Conservation (phyloP, 2,113 vertebrate genomes). For the Clinocottus analis region DNA sequence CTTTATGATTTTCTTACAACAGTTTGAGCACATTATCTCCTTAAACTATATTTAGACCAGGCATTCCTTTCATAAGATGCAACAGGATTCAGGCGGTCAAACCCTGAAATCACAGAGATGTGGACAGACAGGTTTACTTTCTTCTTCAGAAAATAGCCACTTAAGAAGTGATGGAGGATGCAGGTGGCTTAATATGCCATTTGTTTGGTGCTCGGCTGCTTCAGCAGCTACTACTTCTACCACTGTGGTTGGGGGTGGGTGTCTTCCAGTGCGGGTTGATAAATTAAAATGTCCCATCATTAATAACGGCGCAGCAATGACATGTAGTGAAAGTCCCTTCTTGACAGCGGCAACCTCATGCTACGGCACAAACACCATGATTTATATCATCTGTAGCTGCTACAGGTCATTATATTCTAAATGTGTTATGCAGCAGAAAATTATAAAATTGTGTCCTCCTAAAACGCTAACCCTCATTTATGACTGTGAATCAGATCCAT, state of each 20-base stretch:
- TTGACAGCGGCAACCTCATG: constrained; percentile 65
- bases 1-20: background rate
- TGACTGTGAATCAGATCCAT: constrained; percentile 21
- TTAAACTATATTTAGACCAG: constrained; percentile 26
- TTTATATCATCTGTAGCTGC: constrained; percentile 68
- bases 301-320: constrained; percentile 71
- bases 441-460: constrained; percentile 47
- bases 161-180: constrained; percentile 42
- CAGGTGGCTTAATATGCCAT: constrained; percentile 39
- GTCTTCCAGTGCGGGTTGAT: constrained; percentile 69
- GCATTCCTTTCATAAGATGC: constrained; percentile 3
- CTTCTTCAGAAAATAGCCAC: constrained; percentile 48
- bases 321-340: constrained; percentile 64
- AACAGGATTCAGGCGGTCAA: background rate
- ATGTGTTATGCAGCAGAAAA: constrained; percentile 38
- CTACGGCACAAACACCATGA: constrained; percentile 67
- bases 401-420: constrained; percentile 71
- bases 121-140: constrained; percentile 16
- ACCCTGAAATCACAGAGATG: background rate
- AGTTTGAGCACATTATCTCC: background rate
- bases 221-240: constrained; percentile 56
- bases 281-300: constrained; percentile 74
- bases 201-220: constrained; percentile 56
- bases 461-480: constrained; percentile 29
- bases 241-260: constrained; percentile 47